These are phyloP conservation scores for Phataginus tetradactyla DNA, from an alignment of 2,797 vertebrate species.

Conservation along the genomic window DNA sequence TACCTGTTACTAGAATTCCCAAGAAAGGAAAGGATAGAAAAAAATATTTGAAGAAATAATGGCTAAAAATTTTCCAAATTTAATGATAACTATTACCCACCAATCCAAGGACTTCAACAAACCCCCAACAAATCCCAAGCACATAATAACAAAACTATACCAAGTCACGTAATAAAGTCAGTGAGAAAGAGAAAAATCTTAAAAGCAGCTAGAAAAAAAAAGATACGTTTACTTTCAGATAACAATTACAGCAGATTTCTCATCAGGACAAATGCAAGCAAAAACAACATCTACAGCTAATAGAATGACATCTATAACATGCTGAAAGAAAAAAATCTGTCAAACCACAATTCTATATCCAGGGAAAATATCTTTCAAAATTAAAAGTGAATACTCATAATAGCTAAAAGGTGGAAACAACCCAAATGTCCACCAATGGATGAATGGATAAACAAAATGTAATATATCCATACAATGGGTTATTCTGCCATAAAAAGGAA, in stretches of 20 bases:
- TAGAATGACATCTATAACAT: neutral
- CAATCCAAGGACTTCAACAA: neutral
- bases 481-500: neutral
- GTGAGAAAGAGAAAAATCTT: constrained; percentile 1
- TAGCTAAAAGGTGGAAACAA: neutral
- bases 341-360: neutral
- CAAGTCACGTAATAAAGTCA: neutral
- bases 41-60: neutral
- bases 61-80: neutral
- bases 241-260: neutral
- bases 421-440: neutral
- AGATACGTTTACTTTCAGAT: neutral
- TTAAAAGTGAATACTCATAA: neutral
- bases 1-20: neutral
- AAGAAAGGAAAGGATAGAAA: neutral
- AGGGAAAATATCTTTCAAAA: neutral
- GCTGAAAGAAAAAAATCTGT: neutral
- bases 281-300: neutral
- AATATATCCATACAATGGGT: neutral
- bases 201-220: neutral
- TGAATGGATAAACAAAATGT: neutral
- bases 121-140: neutral
- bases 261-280: neutral
- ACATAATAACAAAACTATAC: neutral
- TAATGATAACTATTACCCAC: neutral